Evolutionary conservation across 2,797 vertebrate species (phyloP), one percentile per base, ranked within the genome.

Genomic region (Peromyscus eremicus): DNA sequence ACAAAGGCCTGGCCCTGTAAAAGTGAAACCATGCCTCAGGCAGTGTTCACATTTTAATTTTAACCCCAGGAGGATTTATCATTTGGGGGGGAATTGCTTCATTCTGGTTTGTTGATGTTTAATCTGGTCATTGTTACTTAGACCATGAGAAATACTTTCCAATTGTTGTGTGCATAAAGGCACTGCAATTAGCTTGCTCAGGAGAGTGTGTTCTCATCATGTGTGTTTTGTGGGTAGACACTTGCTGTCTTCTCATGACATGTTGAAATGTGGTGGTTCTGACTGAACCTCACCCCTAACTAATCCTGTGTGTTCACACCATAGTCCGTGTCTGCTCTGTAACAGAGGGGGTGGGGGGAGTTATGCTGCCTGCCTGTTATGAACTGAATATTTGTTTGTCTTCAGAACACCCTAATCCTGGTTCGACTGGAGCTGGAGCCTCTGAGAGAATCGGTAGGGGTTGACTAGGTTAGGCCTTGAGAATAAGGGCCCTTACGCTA

Each of bases 41-140:
- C 23, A 89, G 37, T 96, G 52, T 94, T 97, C 96, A 60, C 62
- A 49, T 94, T 96, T 95, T 93, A 94, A 34, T 95, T 94, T 92
- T 94, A 92, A 80, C 80, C 2, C 25, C 71, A 6, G n/a, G 79
- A 92, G 83, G 82, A 95, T 94, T 91, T 84, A 73, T 79, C 84
- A 57, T 79, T 94, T 95, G 40, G 52, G 11, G 62, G 92, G n/a
- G 37, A 91, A 94, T 87, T 93, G 70, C 79, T 92, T 91, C 86
- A 16, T 89, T 82, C 43, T 60, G 82, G 40, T 43, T 43, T 1
- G 0, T 86, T 62, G 87, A 52, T 2, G 23, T 96, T 95, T 95
- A 60, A 94, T 92, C 66, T 85, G 49, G 49, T 82, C 86, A 82
- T 95, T 66, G n/a, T 83, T 89, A 86, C 55, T 95, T 49, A 81